Evolutionary conservation across 2,888 invertebrate species (phyloP), one percentile per base, ranked within the genome.

Genomic region (Theretra japonica): DNA sequence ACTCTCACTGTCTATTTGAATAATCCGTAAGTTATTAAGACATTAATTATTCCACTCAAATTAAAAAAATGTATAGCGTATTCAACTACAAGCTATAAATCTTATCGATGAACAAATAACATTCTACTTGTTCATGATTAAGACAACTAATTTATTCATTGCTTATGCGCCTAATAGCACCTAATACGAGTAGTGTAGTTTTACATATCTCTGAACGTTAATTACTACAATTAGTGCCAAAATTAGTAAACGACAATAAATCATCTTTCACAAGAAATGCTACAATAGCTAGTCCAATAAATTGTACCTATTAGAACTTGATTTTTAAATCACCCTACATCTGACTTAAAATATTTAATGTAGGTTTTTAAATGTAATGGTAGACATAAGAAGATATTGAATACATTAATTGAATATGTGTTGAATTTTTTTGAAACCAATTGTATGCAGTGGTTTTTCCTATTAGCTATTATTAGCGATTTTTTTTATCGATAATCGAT

Each of bases 1-100:
- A 58, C 58, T 28, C 41, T 62, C 62, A n/a, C 62, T 62, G 33
- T n/a, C 53, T 53, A 19, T 62, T 41, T 62, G 62, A 62, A 62
- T 62, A 62, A 33, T 33, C 30, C 21, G 53, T 53, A 33, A 30
- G 30, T 62, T 33, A 2, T 62, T 30, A 62, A 15, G n/a, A 15
- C n/a, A 62, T 21, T 62, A 33, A 33, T 30, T n/a, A 62, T 25
- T 62, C 21, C 19, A 62, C 30, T 62, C 4, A 19, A 62, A 30
- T 62, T 41, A 8, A 33, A n/a, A 33, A 62, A 33, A 33, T 17
- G 17, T 5, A 15, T 11, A 7, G 21, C 23, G 8, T 25, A 15
- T 25, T 53, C 53, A 7, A 25, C 17, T 58, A 25, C 25, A 58
- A 5, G 17, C 58, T 28, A 58, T 25, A 58, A 25, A 58, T 58